phyloP scores from a whole-genome alignment of 1,140 invertebrate species.

The Lordiphosa mommai region DNA sequence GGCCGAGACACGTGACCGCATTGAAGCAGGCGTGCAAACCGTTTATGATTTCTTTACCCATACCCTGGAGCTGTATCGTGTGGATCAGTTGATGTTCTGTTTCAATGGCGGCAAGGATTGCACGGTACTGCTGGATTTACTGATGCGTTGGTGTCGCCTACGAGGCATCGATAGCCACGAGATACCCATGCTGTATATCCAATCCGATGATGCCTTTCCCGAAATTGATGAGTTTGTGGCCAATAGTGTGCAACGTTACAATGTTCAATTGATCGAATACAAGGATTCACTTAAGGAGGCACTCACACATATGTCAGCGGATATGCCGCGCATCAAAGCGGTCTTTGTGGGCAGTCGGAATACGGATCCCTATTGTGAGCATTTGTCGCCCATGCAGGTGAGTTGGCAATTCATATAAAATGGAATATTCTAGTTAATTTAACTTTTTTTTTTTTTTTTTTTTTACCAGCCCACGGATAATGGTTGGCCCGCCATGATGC shows the following conservation, averaged over 20 bases:
- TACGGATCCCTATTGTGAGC: slow-evolving; percentile 89
- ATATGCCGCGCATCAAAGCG: slow-evolving; percentile 87
- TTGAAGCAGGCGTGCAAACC: slow-evolving; percentile 15
- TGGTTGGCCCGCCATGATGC: slow-evolving; percentile 92
- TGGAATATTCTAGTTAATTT: too few species aligned
- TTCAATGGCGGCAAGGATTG: slow-evolving; percentile 99
- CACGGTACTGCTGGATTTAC: slow-evolving; percentile 91
- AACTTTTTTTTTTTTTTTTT: background rate
- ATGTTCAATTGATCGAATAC: slow-evolving; percentile 86
- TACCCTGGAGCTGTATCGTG: slow-evolving; percentile 82
- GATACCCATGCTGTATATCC: slow-evolving; percentile 88
- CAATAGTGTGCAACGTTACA: slow-evolving; percentile 86
- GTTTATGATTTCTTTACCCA: slow-evolving; percentile 65
- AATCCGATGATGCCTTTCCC: slow-evolving; percentile 87
- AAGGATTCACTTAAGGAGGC: slow-evolving; percentile 87
- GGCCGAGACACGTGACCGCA: slow-evolving; percentile 1
- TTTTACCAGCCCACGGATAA: slow-evolving; percentile 87
- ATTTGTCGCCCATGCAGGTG: slow-evolving; percentile 86
- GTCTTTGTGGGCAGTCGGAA: slow-evolving; percentile 93
- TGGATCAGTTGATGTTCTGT: slow-evolving; percentile 90
- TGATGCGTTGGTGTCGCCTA: slow-evolving; percentile 49
- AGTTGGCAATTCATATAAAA: slow-evolving; percentile 5
- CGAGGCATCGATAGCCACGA: slow-evolving; percentile 41
- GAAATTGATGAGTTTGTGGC: slow-evolving; percentile 93
- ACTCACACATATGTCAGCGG: slow-evolving; percentile 83